Evolutionary conservation across 2,888 invertebrate species (phyloP).

Genomic region (Thymelicus lineola): DNA sequence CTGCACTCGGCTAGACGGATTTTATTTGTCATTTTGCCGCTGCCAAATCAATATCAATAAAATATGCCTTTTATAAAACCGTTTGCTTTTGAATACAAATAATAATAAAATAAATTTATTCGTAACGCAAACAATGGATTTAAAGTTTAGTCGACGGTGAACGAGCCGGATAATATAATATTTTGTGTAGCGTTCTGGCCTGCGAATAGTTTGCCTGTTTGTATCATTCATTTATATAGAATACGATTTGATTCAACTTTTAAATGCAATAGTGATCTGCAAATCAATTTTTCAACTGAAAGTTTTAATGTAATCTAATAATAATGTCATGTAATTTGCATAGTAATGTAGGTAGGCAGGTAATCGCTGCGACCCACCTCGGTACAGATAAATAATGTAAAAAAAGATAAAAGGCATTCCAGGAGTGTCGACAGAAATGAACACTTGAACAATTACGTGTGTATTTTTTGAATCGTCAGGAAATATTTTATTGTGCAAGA

Average conservation of each 20-base stretch:
- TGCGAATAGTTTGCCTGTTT: not conserved
- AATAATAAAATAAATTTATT: constrained; percentile 32
- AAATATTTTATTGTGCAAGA: no score
- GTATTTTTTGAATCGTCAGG: no score
- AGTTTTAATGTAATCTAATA: no score
- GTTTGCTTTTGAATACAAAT: constrained; percentile 26
- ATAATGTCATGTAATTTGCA: no score
- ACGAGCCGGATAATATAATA: not conserved
- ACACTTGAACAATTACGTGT: no score
- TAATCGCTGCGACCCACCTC: no score
- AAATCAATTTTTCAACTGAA: no score
- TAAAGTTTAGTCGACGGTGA: constrained; percentile 8
- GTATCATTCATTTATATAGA: constrained; percentile 1
- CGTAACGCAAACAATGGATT: constrained; percentile 4
- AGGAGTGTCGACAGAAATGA: no score
- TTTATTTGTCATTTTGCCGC: constrained; percentile 37
- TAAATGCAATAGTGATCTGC: not conserved
- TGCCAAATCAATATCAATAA: constrained; percentile 36
- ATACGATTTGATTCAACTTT: not conserved
- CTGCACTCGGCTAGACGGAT: constrained; percentile 32
- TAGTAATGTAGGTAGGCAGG: no score
- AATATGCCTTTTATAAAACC: constrained; percentile 36
- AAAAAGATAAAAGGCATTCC: no score
- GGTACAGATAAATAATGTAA: no score
- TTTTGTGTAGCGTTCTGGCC: not conserved